These are phyloP conservation scores for Nasonovia ribisnigri DNA, from an alignment of 2,888 invertebrate genomes.

Conservation along the genomic window DNA sequence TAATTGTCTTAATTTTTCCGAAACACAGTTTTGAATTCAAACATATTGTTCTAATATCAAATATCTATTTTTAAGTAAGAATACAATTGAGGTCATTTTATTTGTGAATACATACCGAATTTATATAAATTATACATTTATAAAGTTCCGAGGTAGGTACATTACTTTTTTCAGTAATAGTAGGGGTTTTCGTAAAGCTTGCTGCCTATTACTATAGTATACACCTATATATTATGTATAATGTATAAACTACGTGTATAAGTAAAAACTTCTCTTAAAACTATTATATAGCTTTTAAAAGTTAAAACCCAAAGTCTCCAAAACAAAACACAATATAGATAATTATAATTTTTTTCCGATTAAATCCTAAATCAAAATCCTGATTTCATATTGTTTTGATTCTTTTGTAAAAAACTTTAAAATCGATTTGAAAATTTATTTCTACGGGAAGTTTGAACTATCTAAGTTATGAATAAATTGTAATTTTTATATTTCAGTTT, in stretches of 20 bases:
- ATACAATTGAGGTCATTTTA: not conserved
- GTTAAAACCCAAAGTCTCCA: not conserved
- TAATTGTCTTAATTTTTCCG: not conserved
- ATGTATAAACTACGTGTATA: not conserved
- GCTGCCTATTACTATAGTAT: not conserved
- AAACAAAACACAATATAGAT: not conserved
- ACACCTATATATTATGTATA: not conserved
- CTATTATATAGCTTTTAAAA: not conserved
- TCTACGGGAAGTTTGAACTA: not conserved
- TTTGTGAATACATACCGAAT: not conserved
- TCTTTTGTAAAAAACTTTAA: not conserved
- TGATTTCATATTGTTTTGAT: not conserved
- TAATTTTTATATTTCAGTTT: not conserved
- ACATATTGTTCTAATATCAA: not conserved
- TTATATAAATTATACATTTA: not conserved
- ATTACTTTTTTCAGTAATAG: not conserved
- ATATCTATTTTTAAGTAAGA: not conserved
- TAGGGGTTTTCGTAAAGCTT: not conserved
- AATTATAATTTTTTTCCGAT: not conserved
- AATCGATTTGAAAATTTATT: not conserved
- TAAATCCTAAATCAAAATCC: not conserved
- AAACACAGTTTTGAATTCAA: not conserved
- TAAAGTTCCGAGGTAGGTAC: not conserved
- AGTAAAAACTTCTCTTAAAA: slow-evolving; percentile 2
- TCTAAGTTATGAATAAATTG: not conserved